Base-by-base conservation (phyloP, 2,797 vertebrate species). In the Acanthurus leucopareius region DNA sequence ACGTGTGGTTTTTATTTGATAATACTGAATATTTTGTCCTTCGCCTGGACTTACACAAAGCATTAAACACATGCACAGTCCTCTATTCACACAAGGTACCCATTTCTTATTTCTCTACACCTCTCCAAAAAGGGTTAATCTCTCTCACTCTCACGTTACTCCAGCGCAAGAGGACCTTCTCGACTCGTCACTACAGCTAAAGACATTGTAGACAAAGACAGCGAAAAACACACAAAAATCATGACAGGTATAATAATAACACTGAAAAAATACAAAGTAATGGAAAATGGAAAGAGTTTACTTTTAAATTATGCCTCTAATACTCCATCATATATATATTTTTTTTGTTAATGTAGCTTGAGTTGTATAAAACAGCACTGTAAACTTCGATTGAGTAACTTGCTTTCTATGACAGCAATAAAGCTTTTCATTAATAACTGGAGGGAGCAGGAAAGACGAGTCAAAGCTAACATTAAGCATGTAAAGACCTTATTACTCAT, bases 1-100 rank as follows among this genome's bases (percentile, higher is more conserved):
- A 93, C 61, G 42, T 91, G 87, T 86, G 70, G 20, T 60, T 84
- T 95, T 94, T 96, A 95, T 96, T 96, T 93, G 96, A 96, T 97
- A 97, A 97, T 97, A 97, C 91, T 95, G 96, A 97, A 97, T 97
- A 96, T 95, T 97, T 96, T 95, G 95, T 96, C 95, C 94, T 94
- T 91, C 78, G 93, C 87, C 93, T 58, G 93, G 94, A 96, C 95
- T 91, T 96, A 96, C 96, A 97, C 94, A 96, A 96, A 96, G 95
- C 94, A 92, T 96, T 90, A 94, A 91, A 96, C 94, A 96, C 97
- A 97, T 96, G 97, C 95, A 95, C 94, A 92, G 94, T 94, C 93
- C 92, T 94, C 93, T 95, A 93, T 83, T 93, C 93, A 94, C 90
- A 92, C 92, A 94, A 90, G 53, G 66, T 84, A 84, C 47, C 83